Evolutionary conservation across 2,888 invertebrate genomes (phyloP).

Genomic region (Macrophya alboannulata): DNA sequence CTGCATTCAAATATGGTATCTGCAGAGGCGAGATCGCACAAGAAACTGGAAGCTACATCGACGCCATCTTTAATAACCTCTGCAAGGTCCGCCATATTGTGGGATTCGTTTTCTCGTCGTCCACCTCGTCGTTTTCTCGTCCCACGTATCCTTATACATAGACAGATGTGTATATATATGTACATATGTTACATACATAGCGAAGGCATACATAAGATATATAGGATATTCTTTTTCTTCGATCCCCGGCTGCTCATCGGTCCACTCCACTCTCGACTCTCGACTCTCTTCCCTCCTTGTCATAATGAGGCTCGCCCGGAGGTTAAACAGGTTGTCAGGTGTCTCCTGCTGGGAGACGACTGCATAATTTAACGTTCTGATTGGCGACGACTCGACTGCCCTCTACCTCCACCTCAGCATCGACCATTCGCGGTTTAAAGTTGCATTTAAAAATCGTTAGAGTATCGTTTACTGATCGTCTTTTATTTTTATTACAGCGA

Average conservation of each 20-base stretch:
- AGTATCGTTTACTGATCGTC: too few relatives aligned
- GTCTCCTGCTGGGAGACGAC: conserved; percentile 68
- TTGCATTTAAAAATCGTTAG: too few relatives aligned
- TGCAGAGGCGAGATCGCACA: conserved; percentile 58
- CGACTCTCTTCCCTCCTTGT: conserved; percentile 66
- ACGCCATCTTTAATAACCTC: conserved; percentile 77
- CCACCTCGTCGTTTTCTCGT: conserved; percentile 36
- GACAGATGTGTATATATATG: not conserved
- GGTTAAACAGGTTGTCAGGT: conserved; percentile 77
- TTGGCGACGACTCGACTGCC: conserved; percentile 24
- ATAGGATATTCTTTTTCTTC: conserved; percentile 47
- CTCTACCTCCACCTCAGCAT: not conserved
- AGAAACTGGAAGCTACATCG: conserved; percentile 54
- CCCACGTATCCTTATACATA: conserved; percentile 31
- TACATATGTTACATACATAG: not conserved
- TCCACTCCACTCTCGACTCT: conserved; percentile 2
- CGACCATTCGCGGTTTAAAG: not conserved
- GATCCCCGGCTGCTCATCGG: conserved; percentile 20
- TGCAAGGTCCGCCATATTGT: conserved; percentile 70
- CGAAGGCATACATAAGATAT: not conserved
- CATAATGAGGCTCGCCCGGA: conserved; percentile 73
- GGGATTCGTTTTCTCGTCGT: conserved; percentile 65
- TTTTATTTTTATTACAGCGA: too few relatives aligned
- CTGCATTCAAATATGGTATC: conserved; percentile 72
- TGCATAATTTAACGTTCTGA: conserved; percentile 52